These are phyloP conservation scores for Hylia prasina DNA, from an alignment of 2,113 vertebrate genomes.

Conservation along the genomic window DNA sequence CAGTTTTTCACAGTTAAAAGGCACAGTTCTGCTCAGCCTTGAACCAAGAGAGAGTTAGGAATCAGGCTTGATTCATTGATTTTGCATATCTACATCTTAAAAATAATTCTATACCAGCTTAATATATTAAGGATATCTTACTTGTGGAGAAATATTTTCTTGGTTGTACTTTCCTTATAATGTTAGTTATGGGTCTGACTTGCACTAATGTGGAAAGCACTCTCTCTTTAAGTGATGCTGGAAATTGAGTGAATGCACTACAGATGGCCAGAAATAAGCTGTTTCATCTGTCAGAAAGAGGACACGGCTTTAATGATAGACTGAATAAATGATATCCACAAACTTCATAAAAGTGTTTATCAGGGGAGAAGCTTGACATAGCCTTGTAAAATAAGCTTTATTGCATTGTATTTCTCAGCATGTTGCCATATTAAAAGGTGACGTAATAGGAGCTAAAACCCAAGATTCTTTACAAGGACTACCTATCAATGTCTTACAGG, in stretches of 20 bases:
- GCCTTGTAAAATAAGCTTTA: constrained; percentile 14
- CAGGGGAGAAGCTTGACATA: background rate
- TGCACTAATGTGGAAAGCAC: background rate
- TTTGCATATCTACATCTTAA: background rate
- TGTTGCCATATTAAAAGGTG: background rate
- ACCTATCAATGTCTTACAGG: constrained; percentile 6
- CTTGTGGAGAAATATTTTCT: background rate
- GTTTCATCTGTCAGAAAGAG: background rate
- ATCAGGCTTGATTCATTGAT: background rate
- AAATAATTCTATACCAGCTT: background rate
- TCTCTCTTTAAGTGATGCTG: background rate
- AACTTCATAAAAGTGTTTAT: background rate
- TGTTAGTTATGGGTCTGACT: background rate
- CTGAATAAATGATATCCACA: background rate
- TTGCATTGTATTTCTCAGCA: constrained; percentile 2
- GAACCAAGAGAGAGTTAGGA: background rate
- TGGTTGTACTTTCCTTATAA: background rate
- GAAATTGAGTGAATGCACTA: background rate
- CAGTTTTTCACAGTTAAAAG: background rate
- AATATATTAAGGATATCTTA: background rate
- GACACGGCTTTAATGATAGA: background rate
- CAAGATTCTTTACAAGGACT: background rate
- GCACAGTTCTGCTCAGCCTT: background rate
- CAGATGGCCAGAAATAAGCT: background rate
- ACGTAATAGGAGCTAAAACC: background rate